Evolutionary conservation across 2,113 vertebrate genomes (phyloP), one percentile per base, ranked within the genome.

Genomic region (Gobiocypris rarus): DNA sequence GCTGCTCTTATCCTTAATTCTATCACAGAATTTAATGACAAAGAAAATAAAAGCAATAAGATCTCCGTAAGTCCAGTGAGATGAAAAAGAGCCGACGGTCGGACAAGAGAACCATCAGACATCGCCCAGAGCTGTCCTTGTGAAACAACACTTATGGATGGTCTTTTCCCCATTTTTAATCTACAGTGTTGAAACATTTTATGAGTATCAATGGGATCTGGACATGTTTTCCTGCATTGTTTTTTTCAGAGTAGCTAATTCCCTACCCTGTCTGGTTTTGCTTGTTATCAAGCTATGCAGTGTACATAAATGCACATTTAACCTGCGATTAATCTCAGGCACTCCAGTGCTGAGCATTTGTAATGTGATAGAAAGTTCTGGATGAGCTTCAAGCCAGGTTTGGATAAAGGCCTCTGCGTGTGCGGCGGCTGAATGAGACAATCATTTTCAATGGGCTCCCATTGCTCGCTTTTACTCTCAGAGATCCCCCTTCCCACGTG

Each of bases 21-120:
- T 83, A 67, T 80, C 79, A 84, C 5, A 52, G 56, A 81, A 38
- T 52, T 80, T 89, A 52, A 75, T 83, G 38, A 59, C 86, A 82
- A n/a, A n/a, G 63, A 83, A 86, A 31, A 86, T 84, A 88, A 86
- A 86, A 85, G 75, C 59, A 74, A 82, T 71, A 50, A 59, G 83
- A 86, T 85, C 83, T 85, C 17, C 3, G 61, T 82, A 59, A 83
- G 76, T 65, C 82, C 38, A 24, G 34, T 15, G 80, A 86, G 83
- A 88, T 70, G 75, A 83, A 85, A 61, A 70, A 73, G 74, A 74
- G 83, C 45, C 50, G n/a, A 79, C 69, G 43, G 65, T 8, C 43
- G 26, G 26, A 84, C 34, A 28, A 67, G 61, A 82, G 75, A 84
- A 76, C 75, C 83, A 52, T 54, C 50, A 63, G 70, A 41, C 41